These are phyloP conservation scores for Drosophila lacteicornis DNA, from an alignment of 1,140 invertebrate genomes.

Conservation along the genomic window DNA sequence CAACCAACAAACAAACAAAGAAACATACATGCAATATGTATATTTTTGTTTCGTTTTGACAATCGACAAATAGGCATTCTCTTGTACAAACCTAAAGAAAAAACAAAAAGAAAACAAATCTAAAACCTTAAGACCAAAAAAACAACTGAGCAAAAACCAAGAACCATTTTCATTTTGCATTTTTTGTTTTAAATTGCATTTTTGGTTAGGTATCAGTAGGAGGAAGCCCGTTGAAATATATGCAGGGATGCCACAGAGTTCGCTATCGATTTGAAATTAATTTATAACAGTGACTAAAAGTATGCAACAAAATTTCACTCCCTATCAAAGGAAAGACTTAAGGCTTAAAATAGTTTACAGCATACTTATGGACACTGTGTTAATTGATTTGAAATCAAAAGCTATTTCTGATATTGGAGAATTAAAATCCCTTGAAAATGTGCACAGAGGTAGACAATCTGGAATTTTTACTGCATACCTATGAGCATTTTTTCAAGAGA, in stretches of 20 bases:
- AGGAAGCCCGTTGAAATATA: conserved; percentile 5
- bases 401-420: neutral
- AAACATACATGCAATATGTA: conserved; percentile 45
- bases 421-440: neutral
- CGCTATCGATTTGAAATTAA: neutral
- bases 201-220: conserved; percentile 10
- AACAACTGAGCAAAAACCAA: conserved; percentile 55
- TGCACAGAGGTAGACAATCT: too few species aligned
- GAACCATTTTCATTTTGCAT: conserved; percentile 47
- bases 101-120: conserved; percentile 36
- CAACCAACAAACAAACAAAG: conserved; percentile 55
- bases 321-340: too few species aligned
- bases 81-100: conserved; percentile 78
- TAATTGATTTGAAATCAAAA: too few species aligned
- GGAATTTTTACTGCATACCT: neutral
- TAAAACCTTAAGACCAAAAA: conserved; percentile 64
- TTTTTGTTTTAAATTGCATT: conserved; percentile 50
- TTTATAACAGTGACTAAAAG: neutral
- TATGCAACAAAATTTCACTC: neutral
- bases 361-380: neutral
- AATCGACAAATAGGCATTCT: conserved; percentile 85
- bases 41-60: conserved; percentile 84
- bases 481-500: neutral
- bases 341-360: neutral
- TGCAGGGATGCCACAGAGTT: neutral